Percentiles rank a stretch among this genome's conserved stretches.
Evolutionary conservation across 1,140 invertebrate species (phyloP).

Genomic region (Lutraria rhynchaena): DNA sequence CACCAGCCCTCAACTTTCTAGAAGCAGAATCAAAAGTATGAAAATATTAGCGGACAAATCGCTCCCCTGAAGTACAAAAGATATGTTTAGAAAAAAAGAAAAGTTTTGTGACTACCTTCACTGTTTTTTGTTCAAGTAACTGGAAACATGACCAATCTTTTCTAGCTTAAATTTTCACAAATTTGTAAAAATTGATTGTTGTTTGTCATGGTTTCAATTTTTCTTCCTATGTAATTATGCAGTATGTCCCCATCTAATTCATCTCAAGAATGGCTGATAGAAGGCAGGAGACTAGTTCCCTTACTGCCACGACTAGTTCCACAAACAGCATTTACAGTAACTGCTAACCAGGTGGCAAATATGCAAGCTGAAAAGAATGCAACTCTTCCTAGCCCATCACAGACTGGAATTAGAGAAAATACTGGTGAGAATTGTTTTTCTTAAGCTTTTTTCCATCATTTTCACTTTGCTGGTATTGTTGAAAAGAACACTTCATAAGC

Average conservation of each 20-base stretch:
- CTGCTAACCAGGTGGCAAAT: conserved; percentile 89
- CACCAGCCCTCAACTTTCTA: no score
- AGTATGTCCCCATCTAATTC: conserved; percentile 92
- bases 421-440: no score
- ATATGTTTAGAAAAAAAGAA: no score
- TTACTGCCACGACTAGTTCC: conserved; percentile 91
- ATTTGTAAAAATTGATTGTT: background rate
- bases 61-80: no score
- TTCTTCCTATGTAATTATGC: conserved; percentile 68
- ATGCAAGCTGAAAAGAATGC: conserved; percentile 79
- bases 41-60: no score
- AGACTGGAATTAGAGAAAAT: conserved; percentile 76
- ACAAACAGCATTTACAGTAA: conserved; percentile 91
- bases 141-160: no score
- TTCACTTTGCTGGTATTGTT: no score
- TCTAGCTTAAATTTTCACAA: background rate
- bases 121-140: no score
- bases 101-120: no score
- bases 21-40: no score
- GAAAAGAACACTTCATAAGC: no score
- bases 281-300: conserved; percentile 91
- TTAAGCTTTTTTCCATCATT: no score
- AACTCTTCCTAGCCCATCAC: conserved; percentile 73
- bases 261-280: conserved; percentile 91
- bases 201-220: background rate